These are phyloP conservation scores for Centropus unirufus DNA, from an alignment of 2,113 vertebrate genomes.

Conservation along the genomic window DNA sequence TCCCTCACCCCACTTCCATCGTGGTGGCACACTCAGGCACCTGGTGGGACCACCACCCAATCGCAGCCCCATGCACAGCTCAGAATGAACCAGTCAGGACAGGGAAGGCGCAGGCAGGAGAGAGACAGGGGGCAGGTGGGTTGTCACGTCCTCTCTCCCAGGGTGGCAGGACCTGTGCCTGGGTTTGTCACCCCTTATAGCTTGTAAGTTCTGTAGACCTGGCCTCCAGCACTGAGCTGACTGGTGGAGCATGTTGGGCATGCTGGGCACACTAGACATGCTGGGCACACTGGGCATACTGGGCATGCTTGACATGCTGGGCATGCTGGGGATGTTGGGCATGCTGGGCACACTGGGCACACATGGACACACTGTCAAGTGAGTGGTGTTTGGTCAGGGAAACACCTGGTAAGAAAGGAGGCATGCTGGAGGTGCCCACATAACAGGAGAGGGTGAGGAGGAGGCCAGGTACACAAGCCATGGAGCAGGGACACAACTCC, in stretches of 20 bases:
- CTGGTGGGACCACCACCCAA: background rate
- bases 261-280: too few relatives aligned
- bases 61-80: background rate
- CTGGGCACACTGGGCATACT: background rate
- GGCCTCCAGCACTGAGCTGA: background rate
- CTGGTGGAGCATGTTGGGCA: background rate
- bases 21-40: too few relatives aligned
- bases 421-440: accelerated
- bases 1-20: background rate
- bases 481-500: background rate
- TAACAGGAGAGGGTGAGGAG: background rate
- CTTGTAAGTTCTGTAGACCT: background rate
- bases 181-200: background rate
- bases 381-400: accelerated
- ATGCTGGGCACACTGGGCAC: background rate
- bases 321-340: background rate
- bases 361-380: background rate
- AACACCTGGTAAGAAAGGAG: background rate
- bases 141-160: background rate
- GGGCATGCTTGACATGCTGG: too few relatives aligned
- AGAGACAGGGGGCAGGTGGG: background rate
- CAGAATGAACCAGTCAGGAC: background rate
- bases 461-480: accelerated
- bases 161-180: too few relatives aligned
- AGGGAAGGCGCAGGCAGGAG: too few relatives aligned